Base-by-base conservation (phyloP, 2,797 vertebrate species). In the Acomys russatus region DNA sequence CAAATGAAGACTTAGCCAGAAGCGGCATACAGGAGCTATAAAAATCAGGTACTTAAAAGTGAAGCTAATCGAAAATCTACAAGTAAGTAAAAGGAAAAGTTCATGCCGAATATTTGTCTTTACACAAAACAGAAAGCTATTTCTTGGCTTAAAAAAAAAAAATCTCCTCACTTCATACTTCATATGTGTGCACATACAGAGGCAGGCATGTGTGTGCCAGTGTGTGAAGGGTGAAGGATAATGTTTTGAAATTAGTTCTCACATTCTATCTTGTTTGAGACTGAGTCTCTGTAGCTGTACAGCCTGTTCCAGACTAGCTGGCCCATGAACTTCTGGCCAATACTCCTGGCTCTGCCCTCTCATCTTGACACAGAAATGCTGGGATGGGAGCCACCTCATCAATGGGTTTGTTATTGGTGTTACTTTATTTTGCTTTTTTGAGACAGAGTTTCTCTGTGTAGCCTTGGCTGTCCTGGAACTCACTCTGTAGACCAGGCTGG, bases 31-130 rank as follows among this genome's bases (percentile, higher is more conserved):
- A 30, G 83, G 86, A 54, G 9, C 35, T 95, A 38, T 20, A 84
- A 82, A 89, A 88, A 33, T 78, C n/a, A 49, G 71, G 23, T 49
- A 15, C 71, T 86, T 87, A 79, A 92, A 91, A 90, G 30, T 51
- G 66, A 88, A 3, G 30, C 20, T 73, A 86, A 68, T 71, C 76
- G 64, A 93, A 96, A 91, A 80, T 91, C 38, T 8, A 64, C 68
- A 56, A 93, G 74, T 59, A 66, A 87, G 49, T 30, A 0, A 1
- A 76, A 35, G 25, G 76, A 80, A 91, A 49, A 10, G 14, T 28
- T 56, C 18, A 12, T 25, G 61, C 56, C 70, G 59, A n/a, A 30
- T 54, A 28, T n/a, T 83, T n/a, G 54, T 77, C 30, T 44, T 76
- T 68, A 18, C 23, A 7, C 83, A 30, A 91, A 93, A 23, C 25